A percentile compares a stretch with the other conserved stretches of the same genome.
Conservation (phyloP, 2,888 invertebrate species). For the Gastrophysa polygoni region DNA sequence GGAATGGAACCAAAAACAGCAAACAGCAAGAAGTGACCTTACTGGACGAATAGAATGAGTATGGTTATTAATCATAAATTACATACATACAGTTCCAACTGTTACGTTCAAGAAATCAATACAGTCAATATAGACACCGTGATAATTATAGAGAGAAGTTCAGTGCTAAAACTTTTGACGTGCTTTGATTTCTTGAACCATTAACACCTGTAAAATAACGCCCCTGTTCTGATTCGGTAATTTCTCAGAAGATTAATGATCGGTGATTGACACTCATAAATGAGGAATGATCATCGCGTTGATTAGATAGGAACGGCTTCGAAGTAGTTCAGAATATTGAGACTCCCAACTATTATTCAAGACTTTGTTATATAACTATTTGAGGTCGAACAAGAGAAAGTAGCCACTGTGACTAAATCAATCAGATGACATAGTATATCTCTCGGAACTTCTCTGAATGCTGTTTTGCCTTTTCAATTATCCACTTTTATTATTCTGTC, state of each 20-base stretch:
- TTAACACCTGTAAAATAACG: background rate
- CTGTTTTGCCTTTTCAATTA: too few species aligned
- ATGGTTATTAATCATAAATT: too few species aligned
- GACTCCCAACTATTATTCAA: background rate
- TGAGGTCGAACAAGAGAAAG: too few species aligned
- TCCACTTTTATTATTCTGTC: too few species aligned
- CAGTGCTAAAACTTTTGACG: background rate
- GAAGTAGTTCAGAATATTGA: background rate
- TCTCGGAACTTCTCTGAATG: too few species aligned
- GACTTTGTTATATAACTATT: too few species aligned
- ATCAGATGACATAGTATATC: too few species aligned
- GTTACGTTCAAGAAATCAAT: background rate
- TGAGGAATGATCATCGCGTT: background rate
- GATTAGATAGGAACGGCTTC: background rate
- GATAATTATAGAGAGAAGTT: background rate
- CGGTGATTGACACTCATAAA: background rate
- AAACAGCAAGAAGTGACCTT: too few species aligned
- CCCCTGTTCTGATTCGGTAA: background rate
- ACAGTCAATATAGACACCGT: background rate
- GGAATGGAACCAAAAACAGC: too few species aligned
- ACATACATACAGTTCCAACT: too few species aligned
- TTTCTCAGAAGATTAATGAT: background rate
- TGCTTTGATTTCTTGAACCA: background rate
- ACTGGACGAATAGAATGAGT: too few species aligned
- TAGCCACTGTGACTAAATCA: too few species aligned